phyloP scores from a whole-genome alignment of 35 echinoderm and acorn worm genomes.

The Lytechinus pictus region DNA sequence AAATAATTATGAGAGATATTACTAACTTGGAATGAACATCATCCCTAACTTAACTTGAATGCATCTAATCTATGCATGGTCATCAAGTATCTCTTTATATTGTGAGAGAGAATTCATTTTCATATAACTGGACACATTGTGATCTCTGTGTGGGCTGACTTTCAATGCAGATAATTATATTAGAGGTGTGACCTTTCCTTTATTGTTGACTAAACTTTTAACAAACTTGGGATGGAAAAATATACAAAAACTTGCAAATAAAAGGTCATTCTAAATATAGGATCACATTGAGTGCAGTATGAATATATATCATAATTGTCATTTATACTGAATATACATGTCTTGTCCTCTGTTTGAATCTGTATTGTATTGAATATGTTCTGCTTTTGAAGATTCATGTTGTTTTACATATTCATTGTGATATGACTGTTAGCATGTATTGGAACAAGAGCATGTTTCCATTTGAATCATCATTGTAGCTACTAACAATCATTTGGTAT shows the following conservation, averaged over 20 bases:
- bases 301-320: too few species aligned
- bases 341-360: neutral
- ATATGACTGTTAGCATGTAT: neutral
- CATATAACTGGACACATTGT: too few species aligned
- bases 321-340: neutral
- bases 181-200: too few species aligned
- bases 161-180: too few species aligned
- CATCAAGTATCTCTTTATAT: neutral
- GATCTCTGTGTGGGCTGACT: too few species aligned
- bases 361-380: neutral
- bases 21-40: neutral
- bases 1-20: neutral
- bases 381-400: neutral
- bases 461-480: neutral
- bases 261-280: too few species aligned
- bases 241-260: too few species aligned
- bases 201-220: too few species aligned
- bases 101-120: neutral
- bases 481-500: neutral
- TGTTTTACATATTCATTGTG: neutral
- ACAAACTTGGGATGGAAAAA: too few species aligned
- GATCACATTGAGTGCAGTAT: too few species aligned
- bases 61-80: neutral
- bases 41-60: neutral
- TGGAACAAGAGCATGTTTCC: neutral